Conservation (phyloP, 2,797 vertebrate species). For the Cygnus olor region DNA sequence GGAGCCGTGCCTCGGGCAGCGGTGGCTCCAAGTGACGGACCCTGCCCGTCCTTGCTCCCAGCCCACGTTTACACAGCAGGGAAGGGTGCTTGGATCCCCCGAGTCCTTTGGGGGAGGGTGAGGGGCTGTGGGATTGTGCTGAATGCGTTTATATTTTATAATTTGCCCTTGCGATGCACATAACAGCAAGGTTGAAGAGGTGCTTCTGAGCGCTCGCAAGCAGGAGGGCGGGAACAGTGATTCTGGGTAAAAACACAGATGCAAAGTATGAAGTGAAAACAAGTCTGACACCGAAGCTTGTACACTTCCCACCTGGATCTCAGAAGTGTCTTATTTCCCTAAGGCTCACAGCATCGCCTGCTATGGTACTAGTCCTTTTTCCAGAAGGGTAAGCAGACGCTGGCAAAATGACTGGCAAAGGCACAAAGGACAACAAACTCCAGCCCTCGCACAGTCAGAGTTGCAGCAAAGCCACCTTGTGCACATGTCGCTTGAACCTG, state of each 20-base stretch:
- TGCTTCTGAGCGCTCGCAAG: background rate
- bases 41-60: background rate
- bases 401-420: background rate
- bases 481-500: accelerated
- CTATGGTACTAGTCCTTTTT: background rate
- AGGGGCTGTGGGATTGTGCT: background rate
- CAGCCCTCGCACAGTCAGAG: background rate
- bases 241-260: background rate
- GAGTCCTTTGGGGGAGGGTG: background rate
- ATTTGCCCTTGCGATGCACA: background rate
- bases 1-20: background rate
- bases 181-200: background rate
- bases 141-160: background rate
- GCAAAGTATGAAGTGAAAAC: background rate
- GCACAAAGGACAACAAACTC: background rate
- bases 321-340: background rate
- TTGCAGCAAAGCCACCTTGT: background rate
- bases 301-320: background rate
- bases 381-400: background rate
- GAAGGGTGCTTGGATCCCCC: background rate
- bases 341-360: background rate
- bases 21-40: accelerated
- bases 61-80: background rate
- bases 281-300: background rate
- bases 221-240: background rate